phyloP scores from a whole-genome alignment of 2,888 invertebrate species.

The Empis livida region DNA sequence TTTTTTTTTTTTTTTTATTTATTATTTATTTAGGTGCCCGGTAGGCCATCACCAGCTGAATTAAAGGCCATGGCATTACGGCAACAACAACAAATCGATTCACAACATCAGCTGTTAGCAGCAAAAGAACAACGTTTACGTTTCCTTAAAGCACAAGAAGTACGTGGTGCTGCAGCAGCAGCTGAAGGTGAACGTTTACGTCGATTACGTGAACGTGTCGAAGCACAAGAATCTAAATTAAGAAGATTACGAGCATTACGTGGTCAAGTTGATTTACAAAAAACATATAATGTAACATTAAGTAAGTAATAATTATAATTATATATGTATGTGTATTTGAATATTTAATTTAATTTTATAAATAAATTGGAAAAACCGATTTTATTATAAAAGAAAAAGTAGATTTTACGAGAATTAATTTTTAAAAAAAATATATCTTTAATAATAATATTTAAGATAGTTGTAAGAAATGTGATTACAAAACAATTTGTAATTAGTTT shows the following conservation, averaged over 20 bases:
- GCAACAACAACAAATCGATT: constrained; percentile 96
- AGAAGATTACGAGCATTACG: constrained; percentile 80
- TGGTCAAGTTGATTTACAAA: constrained; percentile 87
- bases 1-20: neutral
- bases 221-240: constrained; percentile 89
- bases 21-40: constrained; percentile 55
- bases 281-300: constrained; percentile 79
- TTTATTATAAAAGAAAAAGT: neutral
- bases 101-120: constrained; percentile 79
- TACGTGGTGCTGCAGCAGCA: constrained; percentile 40
- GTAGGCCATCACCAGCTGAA: constrained; percentile 87
- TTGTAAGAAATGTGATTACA: too few species aligned
- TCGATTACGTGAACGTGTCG: constrained; percentile 79
- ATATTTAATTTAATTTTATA: neutral
- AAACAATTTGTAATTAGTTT: too few species aligned
- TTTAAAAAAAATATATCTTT: too few species aligned
- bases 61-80: constrained; percentile 96
- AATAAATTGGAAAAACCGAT: neutral
- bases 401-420: too few species aligned
- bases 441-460: too few species aligned
- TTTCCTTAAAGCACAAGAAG: constrained; percentile 89
- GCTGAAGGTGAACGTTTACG: constrained; percentile 81
- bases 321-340: neutral
- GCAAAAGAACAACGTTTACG: constrained; percentile 87
- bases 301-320: constrained; percentile 50